These are phyloP conservation scores for Propithecus perrieri DNA, from an alignment of 2,797 vertebrate genomes.

Conservation along the genomic window DNA sequence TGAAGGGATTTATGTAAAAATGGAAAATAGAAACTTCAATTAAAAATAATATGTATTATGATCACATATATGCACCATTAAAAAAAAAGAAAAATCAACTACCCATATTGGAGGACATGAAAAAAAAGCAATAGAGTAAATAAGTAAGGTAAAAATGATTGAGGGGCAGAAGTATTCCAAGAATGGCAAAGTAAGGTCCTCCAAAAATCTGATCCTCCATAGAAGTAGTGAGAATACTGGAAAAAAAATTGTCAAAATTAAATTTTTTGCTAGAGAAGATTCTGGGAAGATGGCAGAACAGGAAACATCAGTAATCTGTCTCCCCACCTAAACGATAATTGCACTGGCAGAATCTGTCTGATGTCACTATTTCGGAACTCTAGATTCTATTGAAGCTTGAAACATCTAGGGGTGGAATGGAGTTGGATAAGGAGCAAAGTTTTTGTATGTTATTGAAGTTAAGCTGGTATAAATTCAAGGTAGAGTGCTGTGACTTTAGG, in stretches of 20 bases:
- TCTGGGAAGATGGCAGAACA: not conserved
- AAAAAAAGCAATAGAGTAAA: not conserved
- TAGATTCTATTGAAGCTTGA: not conserved
- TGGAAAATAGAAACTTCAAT: not conserved
- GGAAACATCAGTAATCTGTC: not conserved
- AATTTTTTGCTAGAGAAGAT: not conserved
- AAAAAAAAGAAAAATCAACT: constrained; percentile 16
- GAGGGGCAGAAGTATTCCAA: not conserved
- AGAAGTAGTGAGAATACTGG: not conserved
- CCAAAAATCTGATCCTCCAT: not conserved
- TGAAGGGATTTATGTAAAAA: not conserved
- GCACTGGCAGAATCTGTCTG: not conserved
- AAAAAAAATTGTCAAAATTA: not conserved
- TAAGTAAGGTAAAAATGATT: not conserved
- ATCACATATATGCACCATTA: not conserved
- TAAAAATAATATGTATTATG: not conserved
- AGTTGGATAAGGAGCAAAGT: not conserved
- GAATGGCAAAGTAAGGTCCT: not conserved
- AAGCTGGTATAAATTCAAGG: not conserved
- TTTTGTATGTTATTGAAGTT: not conserved
- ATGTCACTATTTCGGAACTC: not conserved
- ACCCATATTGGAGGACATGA: not conserved
- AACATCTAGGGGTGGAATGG: not conserved
- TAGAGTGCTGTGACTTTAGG: not conserved
- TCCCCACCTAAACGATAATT: not conserved